These are phyloP conservation scores for Neomicropteryx cornuta DNA, from an alignment of 1,140 invertebrate genomes.

Conservation along the genomic window DNA sequence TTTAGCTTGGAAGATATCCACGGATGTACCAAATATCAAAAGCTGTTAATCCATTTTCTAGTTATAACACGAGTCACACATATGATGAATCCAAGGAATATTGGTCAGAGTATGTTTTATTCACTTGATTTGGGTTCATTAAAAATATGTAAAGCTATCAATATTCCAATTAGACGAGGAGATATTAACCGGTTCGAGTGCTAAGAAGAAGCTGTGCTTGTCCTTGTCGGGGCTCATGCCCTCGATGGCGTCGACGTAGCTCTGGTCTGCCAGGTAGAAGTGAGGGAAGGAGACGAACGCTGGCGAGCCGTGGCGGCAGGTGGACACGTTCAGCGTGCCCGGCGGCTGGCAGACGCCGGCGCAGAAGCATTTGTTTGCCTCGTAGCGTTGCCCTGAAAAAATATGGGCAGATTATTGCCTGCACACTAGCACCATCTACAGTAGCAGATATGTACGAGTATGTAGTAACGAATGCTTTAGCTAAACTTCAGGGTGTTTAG, in stretches of 20 bases:
- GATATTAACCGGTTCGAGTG: slow-evolving; percentile 52
- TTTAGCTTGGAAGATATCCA: too few species aligned
- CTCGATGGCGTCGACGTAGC: slow-evolving; percentile 46
- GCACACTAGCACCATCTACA: too few species aligned
- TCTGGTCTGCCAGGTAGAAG: slow-evolving; percentile 68
- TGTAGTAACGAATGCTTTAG: not conserved
- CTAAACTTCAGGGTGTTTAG: slow-evolving; percentile 22
- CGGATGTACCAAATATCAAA: not conserved
- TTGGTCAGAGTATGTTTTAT: too few species aligned
- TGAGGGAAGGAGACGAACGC: slow-evolving; percentile 78
- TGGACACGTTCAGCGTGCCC: slow-evolving; percentile 57
- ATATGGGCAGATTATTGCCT: too few species aligned
- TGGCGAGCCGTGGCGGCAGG: slow-evolving; percentile 62
- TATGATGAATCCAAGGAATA: too few species aligned
- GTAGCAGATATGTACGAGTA: not conserved
- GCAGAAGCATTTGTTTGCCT: slow-evolving; percentile 60
- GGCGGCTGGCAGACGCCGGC: slow-evolving; percentile 55
- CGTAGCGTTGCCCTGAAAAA: slow-evolving; percentile 34
- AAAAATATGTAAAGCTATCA: not conserved
- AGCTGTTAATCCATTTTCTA: not conserved
- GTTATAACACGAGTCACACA: not conserved
- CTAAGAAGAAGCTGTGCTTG: slow-evolving; percentile 57
- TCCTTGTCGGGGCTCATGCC: slow-evolving; percentile 59
- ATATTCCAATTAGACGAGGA: slow-evolving; percentile 8
- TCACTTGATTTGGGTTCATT: slow-evolving; percentile 4